Conservation (phyloP, 2,797 vertebrate genomes). For the Lepus oiostolus region DNA sequence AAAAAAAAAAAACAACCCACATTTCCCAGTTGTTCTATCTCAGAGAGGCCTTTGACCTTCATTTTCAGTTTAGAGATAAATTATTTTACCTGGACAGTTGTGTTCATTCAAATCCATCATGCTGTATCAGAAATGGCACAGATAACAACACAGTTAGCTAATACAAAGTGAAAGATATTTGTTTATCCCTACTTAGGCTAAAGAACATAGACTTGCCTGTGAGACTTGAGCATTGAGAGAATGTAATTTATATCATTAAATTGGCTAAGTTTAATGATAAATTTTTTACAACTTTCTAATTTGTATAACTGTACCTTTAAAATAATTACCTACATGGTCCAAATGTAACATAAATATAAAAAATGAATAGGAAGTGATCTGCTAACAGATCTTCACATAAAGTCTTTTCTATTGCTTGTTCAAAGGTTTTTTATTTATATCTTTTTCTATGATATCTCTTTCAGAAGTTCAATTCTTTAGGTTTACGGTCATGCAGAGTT, state of each 20-base stretch:
- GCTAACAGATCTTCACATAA: not conserved
- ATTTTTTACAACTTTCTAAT: not conserved
- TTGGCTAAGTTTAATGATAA: constrained; percentile 15
- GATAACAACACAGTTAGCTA: not conserved
- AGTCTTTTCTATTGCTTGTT: not conserved
- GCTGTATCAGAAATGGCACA: not conserved
- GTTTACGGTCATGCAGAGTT: not conserved
- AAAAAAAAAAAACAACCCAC: not conserved
- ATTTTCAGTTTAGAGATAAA: not conserved
- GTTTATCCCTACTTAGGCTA: not conserved
- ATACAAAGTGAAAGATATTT: not conserved
- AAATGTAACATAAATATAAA: not conserved
- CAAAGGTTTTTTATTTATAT: not conserved
- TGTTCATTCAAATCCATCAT: not conserved
- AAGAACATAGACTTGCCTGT: not conserved
- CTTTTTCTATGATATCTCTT: constrained; percentile 2
- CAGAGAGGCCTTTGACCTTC: not conserved
- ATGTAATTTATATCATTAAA: not conserved
- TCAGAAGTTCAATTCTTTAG: not conserved
- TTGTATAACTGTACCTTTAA: not conserved
- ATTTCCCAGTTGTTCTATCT: not conserved
- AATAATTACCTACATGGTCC: not conserved
- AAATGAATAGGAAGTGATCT: not conserved
- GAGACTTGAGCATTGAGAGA: not conserved
- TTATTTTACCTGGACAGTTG: not conserved